phyloP scores from a whole-genome alignment of 1,140 invertebrate species.

The Eulimnadia texana region DNA sequence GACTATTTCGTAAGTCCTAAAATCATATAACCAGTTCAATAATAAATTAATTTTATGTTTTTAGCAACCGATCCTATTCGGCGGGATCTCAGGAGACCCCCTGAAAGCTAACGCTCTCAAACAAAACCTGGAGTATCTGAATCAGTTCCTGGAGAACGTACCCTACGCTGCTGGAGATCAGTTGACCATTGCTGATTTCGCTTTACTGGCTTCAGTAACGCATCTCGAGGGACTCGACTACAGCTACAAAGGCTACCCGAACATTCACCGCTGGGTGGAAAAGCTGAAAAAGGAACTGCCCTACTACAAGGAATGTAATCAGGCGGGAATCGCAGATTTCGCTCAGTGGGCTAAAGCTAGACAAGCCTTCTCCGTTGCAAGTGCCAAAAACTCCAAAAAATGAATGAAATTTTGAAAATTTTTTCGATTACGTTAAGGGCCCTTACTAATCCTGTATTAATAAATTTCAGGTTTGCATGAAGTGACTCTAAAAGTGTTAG shows the following conservation, averaged over 20 bases:
- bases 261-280: constrained; percentile 24
- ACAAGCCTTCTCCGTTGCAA: not conserved
- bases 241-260: constrained; percentile 24
- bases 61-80: constrained; percentile 21
- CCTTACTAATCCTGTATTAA: too few relatives aligned
- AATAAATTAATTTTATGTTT: not conserved
- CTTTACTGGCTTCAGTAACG: constrained; percentile 26
- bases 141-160: constrained; percentile 23
- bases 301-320: constrained; percentile 27
- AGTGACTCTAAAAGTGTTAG: too few relatives aligned
- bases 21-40: not conserved
- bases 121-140: constrained; percentile 25
- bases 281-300: constrained; percentile 26
- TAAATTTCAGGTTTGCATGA: too few relatives aligned
- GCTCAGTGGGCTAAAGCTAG: constrained; percentile 19
- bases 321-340: constrained; percentile 23
- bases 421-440: too few relatives aligned
- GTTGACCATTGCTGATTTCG: constrained; percentile 28
- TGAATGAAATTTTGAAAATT: not conserved
- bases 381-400: not conserved
- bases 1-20: constrained; percentile 27
- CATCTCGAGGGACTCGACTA: constrained; percentile 25
- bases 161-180: constrained; percentile 25
- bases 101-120: constrained; percentile 27
- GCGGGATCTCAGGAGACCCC: constrained; percentile 19